Base-by-base conservation (phyloP, 2,113 vertebrate species). In the Sinocyclocheilus anophthalmus region DNA sequence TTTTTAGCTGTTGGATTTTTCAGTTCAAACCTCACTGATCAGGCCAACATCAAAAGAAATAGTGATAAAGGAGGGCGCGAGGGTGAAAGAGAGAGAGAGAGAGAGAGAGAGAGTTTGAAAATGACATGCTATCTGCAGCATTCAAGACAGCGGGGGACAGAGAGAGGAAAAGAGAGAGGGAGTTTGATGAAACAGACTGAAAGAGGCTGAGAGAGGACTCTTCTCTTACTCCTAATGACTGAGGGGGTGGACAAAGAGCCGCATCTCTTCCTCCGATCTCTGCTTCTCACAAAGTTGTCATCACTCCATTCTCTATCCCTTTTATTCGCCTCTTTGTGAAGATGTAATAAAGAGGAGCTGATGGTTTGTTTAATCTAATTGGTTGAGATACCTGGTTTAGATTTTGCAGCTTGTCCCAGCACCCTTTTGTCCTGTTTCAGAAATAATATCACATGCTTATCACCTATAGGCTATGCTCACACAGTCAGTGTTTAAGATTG, bases 1-100 rank as follows among this genome's bases (percentile, higher is more conserved):
- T 87, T 87, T 87, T 89, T 89, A 89, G 88, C 83, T 83, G 77
- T 67, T 87, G 65, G 57, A 73, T 76, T 88, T 88, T 85, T 78
- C 33, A 70, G 83, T 82, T 76, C 81, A 89, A 70, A 84, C 83
- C 72, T 75, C 75, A 73, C 81, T 87, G 85, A 89, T 89, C 88
- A 89, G 57, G 26, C 82, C 33, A 83, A 89, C 86, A 89, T 85
- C 83, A 89, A 85, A 79, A 48, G 81, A 79, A 30, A 84, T 14
- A 33, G 50, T 76, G 85, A 70, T 67, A 78, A 13, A 84, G 18
- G 80, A 55, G 33, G 65, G 67, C 53, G 65, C 30, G 76, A 69
- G 80, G 33, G 80, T 4, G 18, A 63, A 42, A 39, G 61, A 69
- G 76, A 18, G 84, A 55, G 26, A 37, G 55, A 81, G 80, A 53